These are phyloP conservation scores for Odontomyia ornata DNA, from an alignment of 2,888 invertebrate genomes.

Conservation along the genomic window DNA sequence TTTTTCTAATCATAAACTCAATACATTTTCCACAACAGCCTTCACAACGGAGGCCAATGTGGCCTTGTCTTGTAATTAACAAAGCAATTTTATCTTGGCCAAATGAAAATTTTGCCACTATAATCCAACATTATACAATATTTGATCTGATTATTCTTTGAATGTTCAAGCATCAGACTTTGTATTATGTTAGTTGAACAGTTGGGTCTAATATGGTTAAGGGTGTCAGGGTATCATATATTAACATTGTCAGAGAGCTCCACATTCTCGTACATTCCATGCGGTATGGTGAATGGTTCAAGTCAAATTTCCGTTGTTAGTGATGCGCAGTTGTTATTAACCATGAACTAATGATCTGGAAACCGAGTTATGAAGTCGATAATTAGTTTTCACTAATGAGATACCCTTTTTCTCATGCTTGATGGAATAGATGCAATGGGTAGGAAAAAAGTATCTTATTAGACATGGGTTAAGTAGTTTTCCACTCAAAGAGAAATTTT, in stretches of 20 bases:
- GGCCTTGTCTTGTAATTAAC: conserved; percentile 20
- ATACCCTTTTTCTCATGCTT: conserved; percentile 9
- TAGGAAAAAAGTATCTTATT: not conserved
- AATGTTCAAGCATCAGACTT: not conserved
- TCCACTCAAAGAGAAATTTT: too few species aligned
- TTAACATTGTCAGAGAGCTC: not conserved
- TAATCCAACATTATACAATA: not conserved
- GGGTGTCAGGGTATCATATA: conserved; percentile 19
- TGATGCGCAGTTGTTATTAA: conserved; percentile 16
- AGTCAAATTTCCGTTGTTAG: not conserved
- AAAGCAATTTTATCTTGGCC: conserved; percentile 21
- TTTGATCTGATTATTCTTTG: conserved; percentile 28
- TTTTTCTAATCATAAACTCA: not conserved
- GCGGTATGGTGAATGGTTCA: not conserved
- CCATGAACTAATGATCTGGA: conserved; percentile 39
- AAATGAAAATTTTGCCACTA: conserved; percentile 39
- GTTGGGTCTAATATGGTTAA: not conserved
- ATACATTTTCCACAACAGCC: conserved; percentile 11
- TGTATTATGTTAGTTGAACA: not conserved
- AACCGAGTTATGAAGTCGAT: conserved; percentile 22
- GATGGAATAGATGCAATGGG: not conserved
- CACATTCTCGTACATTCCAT: not conserved
- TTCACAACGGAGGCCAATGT: not conserved
- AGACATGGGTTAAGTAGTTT: not conserved
- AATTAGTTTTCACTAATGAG: conserved; percentile 40